Conservation (phyloP, 2,797 vertebrate genomes). For the Enteromius mattozi region DNA sequence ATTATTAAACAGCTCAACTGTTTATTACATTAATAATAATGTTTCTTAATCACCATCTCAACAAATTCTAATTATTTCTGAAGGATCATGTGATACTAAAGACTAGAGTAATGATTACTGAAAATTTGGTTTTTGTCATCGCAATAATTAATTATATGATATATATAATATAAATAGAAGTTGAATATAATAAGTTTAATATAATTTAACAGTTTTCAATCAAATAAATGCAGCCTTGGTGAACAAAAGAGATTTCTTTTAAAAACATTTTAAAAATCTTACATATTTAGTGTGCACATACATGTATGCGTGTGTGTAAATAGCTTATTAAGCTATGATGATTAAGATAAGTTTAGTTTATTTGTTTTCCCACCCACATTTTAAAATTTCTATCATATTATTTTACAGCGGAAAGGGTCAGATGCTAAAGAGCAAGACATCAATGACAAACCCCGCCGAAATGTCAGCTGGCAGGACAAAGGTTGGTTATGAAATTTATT, state of each 20-base stretch:
- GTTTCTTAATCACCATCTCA: not conserved
- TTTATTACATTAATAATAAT: not conserved
- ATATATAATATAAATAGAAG: not conserved
- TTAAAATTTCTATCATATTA: not conserved
- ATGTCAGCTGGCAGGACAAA: slow-evolving; percentile 88
- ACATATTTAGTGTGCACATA: not conserved
- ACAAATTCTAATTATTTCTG: not conserved
- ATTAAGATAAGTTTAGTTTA: not conserved
- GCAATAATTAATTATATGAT: not conserved
- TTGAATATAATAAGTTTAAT: not conserved
- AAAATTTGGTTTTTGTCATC: not conserved
- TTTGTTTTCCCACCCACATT: not conserved
- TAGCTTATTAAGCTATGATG: not conserved
- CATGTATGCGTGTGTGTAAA: not conserved
- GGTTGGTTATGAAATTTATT: slow-evolving; percentile 70
- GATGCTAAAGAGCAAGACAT: slow-evolving; percentile 78
- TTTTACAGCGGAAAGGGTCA: slow-evolving; percentile 79
- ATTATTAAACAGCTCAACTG: not conserved
- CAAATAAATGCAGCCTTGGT: not conserved
- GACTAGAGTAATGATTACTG: not conserved
- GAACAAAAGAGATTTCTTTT: not conserved
- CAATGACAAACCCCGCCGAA: slow-evolving; percentile 82
- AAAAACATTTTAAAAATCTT: not conserved
- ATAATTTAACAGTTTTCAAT: not conserved
- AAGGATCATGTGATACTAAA: slow-evolving; percentile 2